phyloP scores from a whole-genome alignment of 2,797 vertebrate species.

The Mastacembelus armatus region DNA sequence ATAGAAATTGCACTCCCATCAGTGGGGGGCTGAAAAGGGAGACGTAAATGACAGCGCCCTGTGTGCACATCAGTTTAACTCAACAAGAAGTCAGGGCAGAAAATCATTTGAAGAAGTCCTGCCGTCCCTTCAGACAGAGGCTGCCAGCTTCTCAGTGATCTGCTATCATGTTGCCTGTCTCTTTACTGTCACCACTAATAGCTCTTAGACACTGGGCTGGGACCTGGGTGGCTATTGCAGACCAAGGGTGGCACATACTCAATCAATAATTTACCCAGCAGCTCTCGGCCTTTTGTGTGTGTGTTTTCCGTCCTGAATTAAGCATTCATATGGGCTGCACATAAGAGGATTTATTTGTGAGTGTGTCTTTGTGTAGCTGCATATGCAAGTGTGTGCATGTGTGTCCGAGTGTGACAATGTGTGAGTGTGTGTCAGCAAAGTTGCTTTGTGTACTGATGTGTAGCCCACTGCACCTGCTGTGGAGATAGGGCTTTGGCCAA shows the following conservation, averaged over 20 bases:
- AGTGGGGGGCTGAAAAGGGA: conserved; percentile 32
- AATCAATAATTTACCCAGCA: conserved; percentile 69
- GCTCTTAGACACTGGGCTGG: conserved; percentile 62
- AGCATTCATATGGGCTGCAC: conserved; percentile 52
- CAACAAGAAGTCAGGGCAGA: conserved; percentile 73
- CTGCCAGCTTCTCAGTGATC: conserved; percentile 69
- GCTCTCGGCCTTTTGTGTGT: conserved; percentile 28
- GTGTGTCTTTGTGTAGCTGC: conserved; percentile 33
- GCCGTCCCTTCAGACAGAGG: conserved; percentile 68
- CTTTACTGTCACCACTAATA: conserved; percentile 75
- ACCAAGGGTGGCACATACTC: conserved; percentile 60
- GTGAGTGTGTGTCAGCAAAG: conserved; percentile 34
- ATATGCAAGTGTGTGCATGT: not conserved
- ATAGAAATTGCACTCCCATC: conserved; percentile 21
- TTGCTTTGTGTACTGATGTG: conserved; percentile 55
- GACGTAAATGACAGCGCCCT: conserved; percentile 65
- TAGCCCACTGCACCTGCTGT: conserved; percentile 66
- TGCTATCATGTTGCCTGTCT: conserved; percentile 74
- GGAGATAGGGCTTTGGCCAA: conserved; percentile 67
- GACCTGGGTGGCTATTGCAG: conserved; percentile 58
- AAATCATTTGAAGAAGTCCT: conserved; percentile 73
- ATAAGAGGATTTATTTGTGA: conserved; percentile 57
- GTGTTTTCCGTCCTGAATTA: conserved; percentile 51
- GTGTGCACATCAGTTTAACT: conserved; percentile 74
- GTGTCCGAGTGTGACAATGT: not conserved